These are phyloP conservation scores for Oeneis ivallda DNA, from an alignment of 2,888 invertebrate species.

Conservation along the genomic window DNA sequence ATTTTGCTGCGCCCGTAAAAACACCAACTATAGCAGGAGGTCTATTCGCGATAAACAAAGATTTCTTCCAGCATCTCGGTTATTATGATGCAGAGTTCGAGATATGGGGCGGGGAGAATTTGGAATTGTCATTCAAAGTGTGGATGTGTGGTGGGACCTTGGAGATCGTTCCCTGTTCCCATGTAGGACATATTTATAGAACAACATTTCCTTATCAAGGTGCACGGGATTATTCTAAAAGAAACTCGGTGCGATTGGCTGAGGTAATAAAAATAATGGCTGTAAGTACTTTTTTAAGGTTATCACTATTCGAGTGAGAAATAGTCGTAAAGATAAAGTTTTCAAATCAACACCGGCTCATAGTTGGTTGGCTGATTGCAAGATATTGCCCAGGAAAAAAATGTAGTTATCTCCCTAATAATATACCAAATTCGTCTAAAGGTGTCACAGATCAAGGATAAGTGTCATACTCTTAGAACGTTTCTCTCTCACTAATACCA, in stretches of 20 bases:
- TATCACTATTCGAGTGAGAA: no score
- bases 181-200: slow-evolving; percentile 98
- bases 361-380: no score
- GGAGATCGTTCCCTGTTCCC: slow-evolving; percentile 98
- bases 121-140: slow-evolving; percentile 97
- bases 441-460: no score
- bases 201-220: slow-evolving; percentile 96
- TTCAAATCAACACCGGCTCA: no score
- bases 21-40: slow-evolving; percentile 99
- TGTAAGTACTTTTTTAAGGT: no score
- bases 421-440: no score
- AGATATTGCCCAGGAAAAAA: no score
- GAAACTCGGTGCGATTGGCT: slow-evolving; percentile 95
- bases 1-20: slow-evolving; percentile 90
- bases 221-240: slow-evolving; percentile 91
- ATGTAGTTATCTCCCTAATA: no score
- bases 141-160: slow-evolving; percentile 99
- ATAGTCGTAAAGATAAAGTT: no score
- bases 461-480: no score
- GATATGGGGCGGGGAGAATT: slow-evolving; percentile 99
- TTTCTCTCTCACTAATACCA: no score
- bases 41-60: slow-evolving; percentile 94
- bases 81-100: slow-evolving; percentile 98
- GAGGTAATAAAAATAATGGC: slow-evolving; percentile 75
- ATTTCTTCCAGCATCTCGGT: slow-evolving; percentile 94